Conservation (phyloP, 1,140 invertebrate genomes). For the Temnothorax nylanderi region DNA sequence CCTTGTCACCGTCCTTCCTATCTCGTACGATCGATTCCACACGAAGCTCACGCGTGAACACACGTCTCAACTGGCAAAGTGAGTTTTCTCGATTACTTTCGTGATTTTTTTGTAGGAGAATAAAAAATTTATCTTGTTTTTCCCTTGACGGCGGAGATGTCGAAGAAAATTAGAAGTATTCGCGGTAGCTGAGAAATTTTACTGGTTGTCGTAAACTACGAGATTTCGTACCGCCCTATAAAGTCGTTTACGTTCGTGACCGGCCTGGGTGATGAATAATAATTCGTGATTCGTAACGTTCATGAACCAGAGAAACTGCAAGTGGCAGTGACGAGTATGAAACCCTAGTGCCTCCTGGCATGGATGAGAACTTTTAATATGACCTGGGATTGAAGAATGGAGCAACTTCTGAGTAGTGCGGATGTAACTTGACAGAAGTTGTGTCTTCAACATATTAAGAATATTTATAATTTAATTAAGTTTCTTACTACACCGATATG, state of each 20-base stretch:
- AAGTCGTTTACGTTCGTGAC: constrained; percentile 56
- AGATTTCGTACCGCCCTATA: constrained; percentile 58
- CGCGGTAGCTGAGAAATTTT: constrained; percentile 24
- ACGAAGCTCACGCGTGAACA: not conserved
- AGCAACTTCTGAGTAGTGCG: constrained; percentile 7
- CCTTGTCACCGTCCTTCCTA: not conserved
- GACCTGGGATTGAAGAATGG: constrained; percentile 18
- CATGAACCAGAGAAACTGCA: constrained; percentile 35
- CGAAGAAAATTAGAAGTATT: constrained; percentile 32
- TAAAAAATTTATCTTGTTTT: constrained; percentile 3
- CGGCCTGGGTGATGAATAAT: constrained; percentile 61
- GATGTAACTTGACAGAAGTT: not conserved
- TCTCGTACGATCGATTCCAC: not conserved
- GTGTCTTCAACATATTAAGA: not conserved
- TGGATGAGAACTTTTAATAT: constrained; percentile 54
- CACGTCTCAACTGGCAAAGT: not conserved
- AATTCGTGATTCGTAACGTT: constrained; percentile 59
- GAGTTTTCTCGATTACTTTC: not conserved
- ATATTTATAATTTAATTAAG: constrained; percentile 9
- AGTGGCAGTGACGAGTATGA: constrained; percentile 52
- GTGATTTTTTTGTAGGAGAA: not conserved
- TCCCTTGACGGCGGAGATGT: not conserved
- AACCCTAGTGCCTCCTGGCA: constrained; percentile 13
- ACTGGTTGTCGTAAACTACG: constrained; percentile 51
- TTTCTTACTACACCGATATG: not conserved